Base-by-base conservation (phyloP, 2,888 invertebrate species). In the Cephus pulcher region DNA sequence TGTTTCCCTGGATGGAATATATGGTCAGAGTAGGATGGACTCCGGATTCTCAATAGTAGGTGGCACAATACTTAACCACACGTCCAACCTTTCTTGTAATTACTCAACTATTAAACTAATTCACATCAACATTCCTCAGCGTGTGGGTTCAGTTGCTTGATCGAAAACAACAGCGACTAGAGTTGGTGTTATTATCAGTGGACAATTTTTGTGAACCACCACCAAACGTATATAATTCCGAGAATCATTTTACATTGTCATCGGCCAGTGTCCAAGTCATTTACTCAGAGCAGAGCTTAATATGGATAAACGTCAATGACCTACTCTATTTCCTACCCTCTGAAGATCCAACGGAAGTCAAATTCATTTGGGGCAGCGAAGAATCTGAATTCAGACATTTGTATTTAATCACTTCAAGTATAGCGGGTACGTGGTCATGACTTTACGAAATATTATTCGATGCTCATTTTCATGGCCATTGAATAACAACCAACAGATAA, bases 261-360 rank as follows among this genome's bases (percentile, higher is more conserved):
- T 87, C 91, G 78, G 85, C 93, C 9, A 92, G 93, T 75, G 93
- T 94, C n/a, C 94, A 94, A 88, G 94, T 94, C 33, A 92, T 94
- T 82, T 94, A 93, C 86, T 93, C 94, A 6, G 95, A 95, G 86
- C 92, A 92, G 76, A 94, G 56, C 80, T 95, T 97, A 0, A 94
- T 97, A n/a, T 98, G 98, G 98, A 95, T 98, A 80, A 98, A 98
- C 92, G 96, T 98, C 2, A 97, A 98, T 91, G 98, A 98, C 90
- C 94, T 98, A 80, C 92, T 98, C 0, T 94, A 97, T 90, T 98
- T 98, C 92, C 93, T 98, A 81, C 95, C 96, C 11, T 92, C 94
- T 70, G 90, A 89, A 15, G 93, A 94, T 79, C 88, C 91, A 32
- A 91, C 91, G 77, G 91, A 92, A 80, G 91, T 93, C 1, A 93